phyloP scores from a whole-genome alignment of 1,140 invertebrate species.

The Parapsyche elsis region DNA sequence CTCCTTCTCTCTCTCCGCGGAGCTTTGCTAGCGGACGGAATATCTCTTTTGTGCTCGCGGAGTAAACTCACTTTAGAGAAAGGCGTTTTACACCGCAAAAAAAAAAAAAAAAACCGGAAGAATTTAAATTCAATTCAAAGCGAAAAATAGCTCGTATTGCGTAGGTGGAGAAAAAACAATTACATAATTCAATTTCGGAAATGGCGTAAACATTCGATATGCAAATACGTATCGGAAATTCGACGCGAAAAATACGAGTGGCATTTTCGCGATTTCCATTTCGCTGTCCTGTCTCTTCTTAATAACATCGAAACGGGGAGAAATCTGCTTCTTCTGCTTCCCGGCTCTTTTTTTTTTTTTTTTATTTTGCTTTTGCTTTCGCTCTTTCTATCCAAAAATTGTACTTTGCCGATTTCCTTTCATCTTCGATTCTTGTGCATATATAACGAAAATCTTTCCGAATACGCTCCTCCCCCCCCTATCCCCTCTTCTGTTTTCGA shows the following conservation, averaged over 20 bases:
- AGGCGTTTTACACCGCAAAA: no score
- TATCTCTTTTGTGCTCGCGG: no score
- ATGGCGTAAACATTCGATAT: constrained; percentile 1
- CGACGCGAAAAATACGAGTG: not conserved
- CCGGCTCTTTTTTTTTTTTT: not conserved
- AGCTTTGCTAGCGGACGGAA: not conserved
- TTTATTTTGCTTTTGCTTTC: no score
- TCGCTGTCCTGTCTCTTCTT: not conserved
- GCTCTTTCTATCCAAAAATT: not conserved
- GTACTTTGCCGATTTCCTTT: constrained; percentile 19
- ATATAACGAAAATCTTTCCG: constrained; percentile 11
- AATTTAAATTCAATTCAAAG: no score
- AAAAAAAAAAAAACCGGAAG: no score
- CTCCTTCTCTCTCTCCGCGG: not conserved
- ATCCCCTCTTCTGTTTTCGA: no score
- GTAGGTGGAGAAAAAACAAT: no score
- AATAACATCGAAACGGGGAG: not conserved
- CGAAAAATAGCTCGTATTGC: no score
- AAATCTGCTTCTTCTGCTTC: not conserved
- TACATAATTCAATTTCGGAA: no score
- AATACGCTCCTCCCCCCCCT: no score
- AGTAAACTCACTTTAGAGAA: no score
- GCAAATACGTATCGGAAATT: not conserved
- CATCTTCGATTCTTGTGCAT: constrained; percentile 12
- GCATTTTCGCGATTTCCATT: constrained; percentile 18